Percentiles rank a stretch among this genome's conserved stretches.
Conservation (phyloP, 2,113 vertebrate species). For the Mastomys natalensis region DNA sequence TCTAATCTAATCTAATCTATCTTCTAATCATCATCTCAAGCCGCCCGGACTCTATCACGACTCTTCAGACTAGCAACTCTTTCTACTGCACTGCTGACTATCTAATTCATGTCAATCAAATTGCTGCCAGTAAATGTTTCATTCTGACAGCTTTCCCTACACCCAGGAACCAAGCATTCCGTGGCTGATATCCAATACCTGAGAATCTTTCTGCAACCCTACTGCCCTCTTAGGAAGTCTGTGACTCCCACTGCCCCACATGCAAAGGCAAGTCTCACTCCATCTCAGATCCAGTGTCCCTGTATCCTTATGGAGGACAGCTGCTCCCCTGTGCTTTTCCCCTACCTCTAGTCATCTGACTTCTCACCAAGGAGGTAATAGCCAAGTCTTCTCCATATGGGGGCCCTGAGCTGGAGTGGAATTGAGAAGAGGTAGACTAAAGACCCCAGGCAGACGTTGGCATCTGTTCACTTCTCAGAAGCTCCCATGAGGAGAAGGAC, state of each 20-base stretch:
- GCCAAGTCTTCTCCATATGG: not conserved
- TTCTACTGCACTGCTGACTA: not conserved
- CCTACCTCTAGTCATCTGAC: not conserved
- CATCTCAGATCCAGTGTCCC: not conserved
- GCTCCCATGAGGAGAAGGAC: not conserved
- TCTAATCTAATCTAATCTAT: no score
- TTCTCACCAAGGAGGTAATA: not conserved
- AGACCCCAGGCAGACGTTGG: not conserved
- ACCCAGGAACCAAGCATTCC: not conserved
- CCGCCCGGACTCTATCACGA: not conserved
- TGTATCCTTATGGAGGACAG: not conserved
- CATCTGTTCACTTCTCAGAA: not conserved
- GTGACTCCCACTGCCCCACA: not conserved
- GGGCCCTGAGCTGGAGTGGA: not conserved
- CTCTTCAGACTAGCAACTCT: not conserved
- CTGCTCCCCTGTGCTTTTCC: not conserved
- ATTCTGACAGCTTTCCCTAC: not conserved
- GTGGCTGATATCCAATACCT: not conserved
- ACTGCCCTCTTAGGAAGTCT: not conserved
- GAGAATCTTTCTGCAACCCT: not conserved
- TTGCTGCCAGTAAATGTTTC: not conserved
- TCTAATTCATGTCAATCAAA: not conserved
- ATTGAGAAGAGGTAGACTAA: not conserved
- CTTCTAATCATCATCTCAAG: not conserved
- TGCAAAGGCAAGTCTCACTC: not conserved